Base-by-base conservation (phyloP, 2,888 invertebrate species). In the Heliconius ismenius region DNA sequence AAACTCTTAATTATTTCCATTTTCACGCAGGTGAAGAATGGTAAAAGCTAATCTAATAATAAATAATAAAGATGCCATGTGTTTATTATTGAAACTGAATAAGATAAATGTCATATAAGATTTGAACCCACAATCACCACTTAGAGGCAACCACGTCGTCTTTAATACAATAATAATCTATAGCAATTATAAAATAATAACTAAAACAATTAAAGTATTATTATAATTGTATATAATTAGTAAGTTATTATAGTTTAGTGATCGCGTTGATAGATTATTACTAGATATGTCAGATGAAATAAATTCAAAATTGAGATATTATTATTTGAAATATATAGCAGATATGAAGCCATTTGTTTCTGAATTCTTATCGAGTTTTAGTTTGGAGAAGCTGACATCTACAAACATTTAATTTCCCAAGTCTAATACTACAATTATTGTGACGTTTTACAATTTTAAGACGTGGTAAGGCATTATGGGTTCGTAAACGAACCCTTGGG, bases 241-340 rank as follows among this genome's bases (percentile, higher is more conserved):
- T 64, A 21, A 32, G 21, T 36, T 64, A 64, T 64, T 65, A 65
- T 36, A n/a, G n/a, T n/a, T 36, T 36, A n/a, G n/a, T n/a, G 65
- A 28, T 65, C 10, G 65, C 21, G 64, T 21, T 64, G 18, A 36
- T 65, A 21, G 7, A 49, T 18, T 49, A 65, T 65, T 36, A 65
- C 32, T 4, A 32, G 21, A 64, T 36, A 21, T 64, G 64, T 28
- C 28, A 63, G 28, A 64, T n/a, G n/a, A 3, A n/a, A 54, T n/a
- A n/a, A 65, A 13, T 13, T 36, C 36, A n/a, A 36, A 65, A 65
- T 65, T n/a, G 58, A 58, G 11, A n/a, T 58, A 58, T 58, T 54
- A 10, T 54, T n/a, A 21, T 58, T n/a, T 58, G 10, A 58, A 58
- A 58, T 11, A 4, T 58, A n/a, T n/a, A n/a, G 21, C 3, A 6